Evolutionary conservation across 2,113 vertebrate species (phyloP), one percentile per base, ranked within the genome.

Genomic region (Alces alces): DNA sequence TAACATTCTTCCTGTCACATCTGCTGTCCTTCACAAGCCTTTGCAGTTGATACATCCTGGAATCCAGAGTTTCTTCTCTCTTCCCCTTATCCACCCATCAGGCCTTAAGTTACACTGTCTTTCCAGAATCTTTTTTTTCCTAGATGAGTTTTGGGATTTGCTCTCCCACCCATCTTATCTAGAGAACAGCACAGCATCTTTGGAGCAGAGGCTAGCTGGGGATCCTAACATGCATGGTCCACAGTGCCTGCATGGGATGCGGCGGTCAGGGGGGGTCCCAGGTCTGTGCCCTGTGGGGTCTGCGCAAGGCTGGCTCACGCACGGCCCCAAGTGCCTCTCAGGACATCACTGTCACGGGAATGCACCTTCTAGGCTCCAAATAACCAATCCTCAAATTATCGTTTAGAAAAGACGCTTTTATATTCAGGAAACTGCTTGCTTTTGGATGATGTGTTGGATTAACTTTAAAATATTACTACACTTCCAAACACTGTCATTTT

Each of bases 151-250:
- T 50, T 14, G 1, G 45, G 36, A 33, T 28, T 33, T 50, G 11
- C 21, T 3, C 6, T 2, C 6, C 43, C 23, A 9, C 27, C 0
- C 45, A n/a, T 3, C 16, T 21, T 6, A 14, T 30, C 52, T 2
- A 28, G 7, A 30, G 45, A 16, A 3, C 6, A 10, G 60, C 21
- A 9, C 2, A 4, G 25, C 25, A 5, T 25, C 23, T n/a, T 64
- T 4, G 0, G 8, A 21, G 61, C 36, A 39, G 7, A 45, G 43
- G 27, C 14, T 47, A 58, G 84, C 47, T 30, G 55, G 7, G 6
- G 5, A 7, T 36, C 52, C 1, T 7, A 39, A 21, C 45, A 17
- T 0, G 1, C 14, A 2, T 0, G 11, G 45, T 4, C 54, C n/a
- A 3, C 0, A 2, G 54, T 12, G 30, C 45, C 84, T 8, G 4